phyloP scores from a whole-genome alignment of 2,113 vertebrate genomes.

The Zeus faber region DNA sequence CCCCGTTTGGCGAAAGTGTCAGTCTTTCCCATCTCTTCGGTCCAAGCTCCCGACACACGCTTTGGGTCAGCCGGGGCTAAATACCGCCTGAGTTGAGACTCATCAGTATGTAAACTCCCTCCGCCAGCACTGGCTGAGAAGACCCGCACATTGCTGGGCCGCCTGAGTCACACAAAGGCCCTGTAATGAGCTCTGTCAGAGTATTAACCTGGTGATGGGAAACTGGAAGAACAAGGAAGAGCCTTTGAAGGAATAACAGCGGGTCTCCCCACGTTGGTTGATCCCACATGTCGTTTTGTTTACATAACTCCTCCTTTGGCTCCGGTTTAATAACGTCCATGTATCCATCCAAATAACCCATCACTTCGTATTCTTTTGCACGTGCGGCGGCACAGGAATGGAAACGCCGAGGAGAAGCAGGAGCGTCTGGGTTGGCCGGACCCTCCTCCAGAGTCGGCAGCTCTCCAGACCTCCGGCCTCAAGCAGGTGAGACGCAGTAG shows the following conservation, averaged over 20 bases:
- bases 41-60: slow-evolving; percentile 36
- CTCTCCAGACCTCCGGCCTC: slow-evolving; percentile 57
- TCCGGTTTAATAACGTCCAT: too few species aligned
- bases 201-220: too few species aligned
- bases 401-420: slow-evolving; percentile 76
- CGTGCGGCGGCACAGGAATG: slow-evolving; percentile 60
- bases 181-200: slow-evolving; percentile 50
- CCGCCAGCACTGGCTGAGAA: slow-evolving; percentile 22
- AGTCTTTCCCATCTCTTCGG: too few species aligned
- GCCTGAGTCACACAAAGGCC: slow-evolving; percentile 36
- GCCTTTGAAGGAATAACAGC: slow-evolving; percentile 41
- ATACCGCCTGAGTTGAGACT: slow-evolving; percentile 17
- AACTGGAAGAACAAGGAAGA: slow-evolving; percentile 23
- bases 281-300: too few species aligned
- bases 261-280: slow-evolving; percentile 6
- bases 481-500: slow-evolving; percentile 80
- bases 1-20: too few species aligned
- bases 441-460: slow-evolving; percentile 62
- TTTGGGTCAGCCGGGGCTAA: slow-evolving; percentile 25
- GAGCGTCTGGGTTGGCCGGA: too few species aligned
- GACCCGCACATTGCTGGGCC: slow-evolving; percentile 10
- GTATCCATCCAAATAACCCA: too few species aligned
- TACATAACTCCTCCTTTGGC: too few species aligned
- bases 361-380: neutral
- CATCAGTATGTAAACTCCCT: slow-evolving; percentile 26